Conservation (phyloP, 2,797 vertebrate species). For the Taeniopygia guttata region DNA sequence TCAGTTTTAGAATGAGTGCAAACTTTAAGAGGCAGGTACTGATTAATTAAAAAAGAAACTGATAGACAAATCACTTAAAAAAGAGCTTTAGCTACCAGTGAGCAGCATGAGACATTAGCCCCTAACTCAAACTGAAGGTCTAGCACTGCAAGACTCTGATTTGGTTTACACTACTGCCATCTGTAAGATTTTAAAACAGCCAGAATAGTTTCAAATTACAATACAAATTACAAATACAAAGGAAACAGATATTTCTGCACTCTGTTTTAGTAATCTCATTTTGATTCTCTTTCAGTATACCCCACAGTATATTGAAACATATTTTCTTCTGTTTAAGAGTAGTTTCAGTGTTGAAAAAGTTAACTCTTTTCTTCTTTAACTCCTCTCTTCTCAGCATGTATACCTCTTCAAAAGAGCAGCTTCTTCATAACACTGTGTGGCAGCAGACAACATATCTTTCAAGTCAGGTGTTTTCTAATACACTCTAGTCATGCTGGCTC, state of each 20-base stretch:
- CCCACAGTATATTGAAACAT: neutral
- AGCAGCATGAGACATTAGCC: neutral
- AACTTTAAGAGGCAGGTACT: neutral
- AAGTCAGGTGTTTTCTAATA: neutral
- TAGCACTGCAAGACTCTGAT: neutral
- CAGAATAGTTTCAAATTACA: neutral
- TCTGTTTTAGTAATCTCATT: neutral
- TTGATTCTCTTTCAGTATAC: neutral
- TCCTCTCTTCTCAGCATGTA: neutral
- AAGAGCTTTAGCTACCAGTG: neutral
- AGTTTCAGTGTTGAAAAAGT: neutral
- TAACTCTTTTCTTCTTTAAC: neutral
- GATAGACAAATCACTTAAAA: neutral
- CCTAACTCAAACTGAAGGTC: neutral
- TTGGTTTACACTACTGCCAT: neutral
- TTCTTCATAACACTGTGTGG: neutral
- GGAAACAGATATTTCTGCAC: neutral
- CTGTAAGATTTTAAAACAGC: neutral
- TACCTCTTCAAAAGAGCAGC: neutral
- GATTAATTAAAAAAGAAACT: neutral
- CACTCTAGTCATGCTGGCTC: neutral
- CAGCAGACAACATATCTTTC: neutral
- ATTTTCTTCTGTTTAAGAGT: neutral
- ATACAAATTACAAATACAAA: neutral
- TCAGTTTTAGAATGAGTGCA: neutral